Conservation (phyloP, 2,888 invertebrate genomes). For the Ligdia adustata region DNA sequence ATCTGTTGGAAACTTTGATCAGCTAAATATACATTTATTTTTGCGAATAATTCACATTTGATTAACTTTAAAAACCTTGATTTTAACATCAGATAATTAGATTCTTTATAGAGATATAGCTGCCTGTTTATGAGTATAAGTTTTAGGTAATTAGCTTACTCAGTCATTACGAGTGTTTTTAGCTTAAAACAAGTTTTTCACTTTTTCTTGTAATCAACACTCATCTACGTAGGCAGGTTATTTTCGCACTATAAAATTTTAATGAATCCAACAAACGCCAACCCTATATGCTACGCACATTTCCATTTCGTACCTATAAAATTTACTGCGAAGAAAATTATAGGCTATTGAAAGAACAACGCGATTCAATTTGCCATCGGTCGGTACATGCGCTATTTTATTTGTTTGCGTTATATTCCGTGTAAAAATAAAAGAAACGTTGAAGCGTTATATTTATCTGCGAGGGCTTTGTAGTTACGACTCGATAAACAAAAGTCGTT, state of each 20-base stretch:
- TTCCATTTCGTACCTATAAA: conserved; percentile 6
- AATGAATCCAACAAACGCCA: no score
- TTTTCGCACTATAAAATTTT: neutral
- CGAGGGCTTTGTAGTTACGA: conserved; percentile 69
- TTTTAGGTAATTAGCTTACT: no score
- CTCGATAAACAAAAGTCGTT: conserved; percentile 75
- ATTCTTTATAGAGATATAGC: no score
- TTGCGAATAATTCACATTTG: no score
- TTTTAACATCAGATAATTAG: no score
- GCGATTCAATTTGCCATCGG: conserved; percentile 34
- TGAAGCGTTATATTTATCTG: conserved; percentile 69
- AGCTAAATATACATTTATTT: no score
- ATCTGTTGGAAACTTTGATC: no score
- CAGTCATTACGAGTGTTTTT: no score
- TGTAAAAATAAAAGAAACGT: conserved; percentile 66
- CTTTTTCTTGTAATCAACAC: no score
- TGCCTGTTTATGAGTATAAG: no score
- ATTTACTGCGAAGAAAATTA: conserved; percentile 9
- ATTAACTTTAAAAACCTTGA: no score
- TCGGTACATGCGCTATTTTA: conserved; percentile 61
- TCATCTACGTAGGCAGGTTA: neutral
- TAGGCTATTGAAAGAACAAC: conserved; percentile 18
- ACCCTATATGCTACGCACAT: neutral
- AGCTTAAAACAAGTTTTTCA: no score
- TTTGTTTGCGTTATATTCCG: conserved; percentile 67